Evolutionary conservation across 2,113 vertebrate species (phyloP), one percentile per base, ranked within the genome.

Genomic region (Pagrus major): DNA sequence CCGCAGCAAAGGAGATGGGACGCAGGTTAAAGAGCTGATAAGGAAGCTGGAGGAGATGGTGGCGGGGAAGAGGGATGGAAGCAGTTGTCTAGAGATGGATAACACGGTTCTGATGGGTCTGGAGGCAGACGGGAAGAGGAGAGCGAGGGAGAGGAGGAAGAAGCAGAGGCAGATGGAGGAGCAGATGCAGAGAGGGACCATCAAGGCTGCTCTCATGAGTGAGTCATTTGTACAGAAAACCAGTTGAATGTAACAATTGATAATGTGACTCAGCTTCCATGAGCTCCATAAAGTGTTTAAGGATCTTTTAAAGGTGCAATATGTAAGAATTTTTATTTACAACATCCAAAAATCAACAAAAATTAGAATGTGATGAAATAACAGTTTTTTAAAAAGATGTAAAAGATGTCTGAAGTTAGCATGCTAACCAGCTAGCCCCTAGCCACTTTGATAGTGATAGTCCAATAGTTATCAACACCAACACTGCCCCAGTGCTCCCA

Each of bases 141-240:
- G 93, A 74, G 92, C 89, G 15, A 90, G 92, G 61, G 94, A 94
- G 78, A 88, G 93, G 81, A 93, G 94, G 82, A 95, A 92, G 92
- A 95, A 90, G 20, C 94, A 95, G 87, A 92, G 94, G 75, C 88
- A 93, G 79, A 93, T 94, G 91, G 94, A 95, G 82, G 84, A 54
- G 1, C 92, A 93, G 88, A 76, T 88, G 29, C 94, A 94, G 78
- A 91, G 86, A 84, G 89, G 80, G 16, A 89, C 83, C 78, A 93
- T 95, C 71, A 93, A 83, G 86, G 86, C 89, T 5, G 83, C 90
- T 54, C 78, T 95, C 8, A 91, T 41, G 42, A 90, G 94, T 95
- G 71, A 94, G 93, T 92, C 42, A 27, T 55, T 76, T 73, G 11
- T 18, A 47, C 5, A 39, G 41, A 21, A 54, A 60, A 51, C n/a